These are phyloP conservation scores for Sebastes flavidus DNA, from an alignment of 2,797 vertebrate species.

Conservation along the genomic window DNA sequence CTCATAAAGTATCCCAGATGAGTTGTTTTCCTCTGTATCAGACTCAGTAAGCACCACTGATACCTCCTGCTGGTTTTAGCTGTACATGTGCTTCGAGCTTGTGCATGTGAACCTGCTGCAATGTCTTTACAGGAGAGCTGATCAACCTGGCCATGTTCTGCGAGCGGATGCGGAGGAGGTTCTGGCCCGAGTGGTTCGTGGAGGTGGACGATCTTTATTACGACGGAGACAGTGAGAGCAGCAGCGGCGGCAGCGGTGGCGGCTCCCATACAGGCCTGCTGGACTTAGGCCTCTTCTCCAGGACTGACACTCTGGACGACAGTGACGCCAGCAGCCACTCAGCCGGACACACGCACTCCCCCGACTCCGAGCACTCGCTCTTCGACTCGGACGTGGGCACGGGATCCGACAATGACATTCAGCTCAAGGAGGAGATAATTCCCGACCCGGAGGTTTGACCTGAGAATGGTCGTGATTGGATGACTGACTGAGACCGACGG, in stretches of 20 bases:
- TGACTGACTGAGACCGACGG: constrained; percentile 9
- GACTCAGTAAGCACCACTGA: background rate
- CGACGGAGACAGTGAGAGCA: constrained; percentile 90
- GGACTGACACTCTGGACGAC: constrained; percentile 94
- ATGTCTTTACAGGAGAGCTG: constrained; percentile 88
- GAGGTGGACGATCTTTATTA: constrained; percentile 91
- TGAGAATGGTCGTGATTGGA: background rate
- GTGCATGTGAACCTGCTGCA: background rate
- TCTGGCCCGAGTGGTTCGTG: constrained; percentile 98
- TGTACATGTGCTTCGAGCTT: background rate
- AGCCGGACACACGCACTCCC: constrained; percentile 44
- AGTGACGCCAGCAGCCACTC: constrained; percentile 86
- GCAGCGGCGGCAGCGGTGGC: constrained; percentile 57
- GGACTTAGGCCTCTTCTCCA: constrained; percentile 93
- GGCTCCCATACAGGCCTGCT: constrained; percentile 82
- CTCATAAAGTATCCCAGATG: background rate
- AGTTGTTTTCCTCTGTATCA: background rate
- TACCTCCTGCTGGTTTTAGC: constrained; percentile 12
- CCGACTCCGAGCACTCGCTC: constrained; percentile 90
- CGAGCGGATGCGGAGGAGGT: constrained; percentile 93
- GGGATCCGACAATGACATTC: constrained; percentile 89
- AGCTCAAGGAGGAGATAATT: constrained; percentile 81
- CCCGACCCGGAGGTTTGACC: constrained; percentile 73
- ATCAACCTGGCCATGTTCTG: constrained; percentile 98
- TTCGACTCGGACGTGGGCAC: constrained; percentile 95